Conservation (phyloP, 2,888 invertebrate genomes). For the Cheilosia variabilis region DNA sequence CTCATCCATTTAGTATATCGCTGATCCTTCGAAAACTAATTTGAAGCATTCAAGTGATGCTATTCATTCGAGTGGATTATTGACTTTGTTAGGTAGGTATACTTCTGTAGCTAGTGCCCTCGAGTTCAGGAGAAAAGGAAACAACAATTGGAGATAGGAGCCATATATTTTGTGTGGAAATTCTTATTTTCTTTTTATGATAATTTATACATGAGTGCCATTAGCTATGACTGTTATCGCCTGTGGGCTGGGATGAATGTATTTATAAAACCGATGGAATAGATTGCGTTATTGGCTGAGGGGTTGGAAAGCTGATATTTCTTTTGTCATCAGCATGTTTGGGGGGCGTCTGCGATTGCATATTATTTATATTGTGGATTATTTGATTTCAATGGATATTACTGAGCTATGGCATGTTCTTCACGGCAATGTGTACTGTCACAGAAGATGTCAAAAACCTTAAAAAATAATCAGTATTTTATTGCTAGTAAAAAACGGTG, state of each 20-base stretch:
- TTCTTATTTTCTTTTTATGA: constrained; percentile 51
- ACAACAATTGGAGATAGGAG: constrained; percentile 15
- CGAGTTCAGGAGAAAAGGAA: constrained; percentile 3
- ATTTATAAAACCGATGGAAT: constrained; percentile 9
- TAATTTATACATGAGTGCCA: constrained; percentile 54
- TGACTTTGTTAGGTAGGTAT: constrained; percentile 19
- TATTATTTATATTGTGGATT: background rate
- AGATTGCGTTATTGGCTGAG: constrained; percentile 1
- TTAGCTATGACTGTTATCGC: constrained; percentile 38
- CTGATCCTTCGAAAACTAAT: constrained; percentile 33
- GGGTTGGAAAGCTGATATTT: constrained; percentile 6
- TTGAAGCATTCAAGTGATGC: constrained; percentile 22
- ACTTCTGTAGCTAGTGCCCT: constrained; percentile 12
- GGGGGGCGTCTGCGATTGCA: background rate
- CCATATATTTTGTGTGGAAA: constrained; percentile 20
- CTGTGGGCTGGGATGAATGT: constrained; percentile 38
- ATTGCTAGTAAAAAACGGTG: too few relatives aligned
- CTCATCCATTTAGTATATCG: constrained; percentile 2
- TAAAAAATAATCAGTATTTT: background rate
- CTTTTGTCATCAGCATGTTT: background rate
- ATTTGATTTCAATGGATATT: background rate
- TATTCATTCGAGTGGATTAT: constrained; percentile 35
- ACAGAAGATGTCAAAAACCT: too few relatives aligned
- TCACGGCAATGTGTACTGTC: too few relatives aligned
- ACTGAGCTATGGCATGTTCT: background rate